Evolutionary conservation across 2,113 vertebrate genomes (phyloP), one percentile per base, ranked within the genome.

Genomic region (Centropus unirufus): DNA sequence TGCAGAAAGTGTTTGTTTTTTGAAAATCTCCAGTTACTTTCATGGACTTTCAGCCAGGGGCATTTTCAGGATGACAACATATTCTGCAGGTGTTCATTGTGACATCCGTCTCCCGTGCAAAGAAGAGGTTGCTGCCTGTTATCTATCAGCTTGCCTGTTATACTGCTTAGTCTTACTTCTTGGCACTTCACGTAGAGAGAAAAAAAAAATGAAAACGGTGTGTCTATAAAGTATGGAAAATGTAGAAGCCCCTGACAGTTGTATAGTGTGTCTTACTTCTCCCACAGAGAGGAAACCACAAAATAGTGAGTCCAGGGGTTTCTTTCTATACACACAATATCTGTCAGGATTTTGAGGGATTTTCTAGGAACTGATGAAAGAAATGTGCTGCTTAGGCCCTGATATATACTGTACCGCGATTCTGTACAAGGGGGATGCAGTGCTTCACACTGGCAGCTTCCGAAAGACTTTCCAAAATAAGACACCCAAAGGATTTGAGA

Each of bases 271-370:
- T 94, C 95, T 87, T 77, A 70, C 92, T 97, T 96, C 91, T 89
- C 93, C 91, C 87, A 90, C 87, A 87, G 92, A 96, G 96, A 97
- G 87, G 89, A 97, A 97, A 97, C 94, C 96, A 87, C 96, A 95
- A 92, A 96, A 95, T 83, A 92, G 91, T 62, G 82, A 90, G 93
- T 92, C 58, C 51, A n/a, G 92, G 92, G 92, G 76, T 91, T 92
- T 67, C 85, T 95, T 93, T 96, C 59, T 66, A 42, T 54, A 83
- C 78, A 59, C 87, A 88, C 87, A 96, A 27, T 92, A 93, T 96
- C 94, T 89, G 72, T 96, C 92, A 94, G 95, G 78, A 76, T 94
- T 96, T 86, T 92, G 91, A 95, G 86, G 92, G 92, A 95, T 94
- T 93, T 92, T 84, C 77, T 94, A 94, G 87, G 94, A 93, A 30